Evolutionary conservation across 2,113 vertebrate genomes (phyloP).

Genomic region (Rhombomys opimus): DNA sequence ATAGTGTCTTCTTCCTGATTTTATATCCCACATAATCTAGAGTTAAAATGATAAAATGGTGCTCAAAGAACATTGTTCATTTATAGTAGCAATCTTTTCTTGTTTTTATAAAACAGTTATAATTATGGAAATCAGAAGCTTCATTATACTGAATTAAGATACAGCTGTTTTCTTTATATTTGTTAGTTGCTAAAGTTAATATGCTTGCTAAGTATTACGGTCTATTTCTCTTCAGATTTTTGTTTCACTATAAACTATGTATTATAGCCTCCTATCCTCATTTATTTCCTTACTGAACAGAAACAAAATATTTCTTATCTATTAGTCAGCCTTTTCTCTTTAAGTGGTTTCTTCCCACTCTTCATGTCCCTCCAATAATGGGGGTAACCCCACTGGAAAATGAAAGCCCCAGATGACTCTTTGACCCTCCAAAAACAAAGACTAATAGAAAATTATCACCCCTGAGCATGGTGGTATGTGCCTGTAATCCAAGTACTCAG

Average conservation of each 20-base stretch:
- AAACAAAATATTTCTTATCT: neutral
- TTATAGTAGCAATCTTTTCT: neutral
- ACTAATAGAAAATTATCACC: neutral
- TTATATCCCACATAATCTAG: neutral
- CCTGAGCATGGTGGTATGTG: too few species aligned
- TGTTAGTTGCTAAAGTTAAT: neutral
- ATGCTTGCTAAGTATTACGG: neutral
- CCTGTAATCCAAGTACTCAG: too few species aligned
- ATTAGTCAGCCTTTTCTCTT: neutral
- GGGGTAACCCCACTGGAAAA: neutral
- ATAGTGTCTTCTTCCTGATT: neutral
- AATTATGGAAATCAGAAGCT: neutral
- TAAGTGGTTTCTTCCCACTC: neutral
- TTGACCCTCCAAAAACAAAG: neutral
- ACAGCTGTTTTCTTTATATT: neutral
- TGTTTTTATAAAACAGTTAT: slow-evolving; percentile 9
- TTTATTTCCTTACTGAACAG: neutral
- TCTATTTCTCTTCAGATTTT: neutral
- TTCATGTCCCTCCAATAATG: neutral
- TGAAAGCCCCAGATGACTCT: neutral
- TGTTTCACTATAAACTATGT: neutral
- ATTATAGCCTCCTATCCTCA: neutral
- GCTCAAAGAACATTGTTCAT: neutral
- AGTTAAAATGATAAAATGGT: neutral
- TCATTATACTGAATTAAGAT: neutral